A percentile compares a stretch with the other conserved stretches of the same genome.
phyloP scores from a whole-genome alignment of 1,140 invertebrate species.

The Campoletis sonorensis region DNA sequence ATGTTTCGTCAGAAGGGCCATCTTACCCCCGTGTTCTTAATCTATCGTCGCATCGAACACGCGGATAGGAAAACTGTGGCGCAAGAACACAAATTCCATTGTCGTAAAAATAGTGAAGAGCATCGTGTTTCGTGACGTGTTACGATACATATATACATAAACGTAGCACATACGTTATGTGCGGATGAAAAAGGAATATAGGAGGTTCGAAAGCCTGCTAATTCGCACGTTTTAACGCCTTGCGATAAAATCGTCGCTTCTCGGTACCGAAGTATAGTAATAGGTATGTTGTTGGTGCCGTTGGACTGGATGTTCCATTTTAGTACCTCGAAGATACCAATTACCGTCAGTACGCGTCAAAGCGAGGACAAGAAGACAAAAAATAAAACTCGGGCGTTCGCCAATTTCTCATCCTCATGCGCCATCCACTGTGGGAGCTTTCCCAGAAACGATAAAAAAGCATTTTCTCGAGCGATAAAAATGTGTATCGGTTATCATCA shows the following conservation, averaged over 20 bases:
- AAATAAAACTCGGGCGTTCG: constrained; percentile 18
- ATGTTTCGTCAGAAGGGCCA: background rate
- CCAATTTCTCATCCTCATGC: background rate
- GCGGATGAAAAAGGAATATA: constrained; percentile 18
- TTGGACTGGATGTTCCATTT: constrained; percentile 26
- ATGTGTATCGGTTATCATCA: background rate
- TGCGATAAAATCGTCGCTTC: constrained; percentile 63
- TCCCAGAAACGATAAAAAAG: constrained; percentile 26
- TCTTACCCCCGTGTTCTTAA: background rate
- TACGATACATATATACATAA: background rate
- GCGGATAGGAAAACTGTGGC: constrained; percentile 7
- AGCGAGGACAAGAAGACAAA: constrained; percentile 14
- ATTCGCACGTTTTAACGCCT: constrained; percentile 67
- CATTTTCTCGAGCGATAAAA: constrained; percentile 25
- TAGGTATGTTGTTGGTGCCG: background rate
- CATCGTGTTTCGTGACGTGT: constrained; percentile 7
- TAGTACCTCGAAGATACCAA: constrained; percentile 41
- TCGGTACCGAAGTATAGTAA: background rate
- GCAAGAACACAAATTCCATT: constrained; percentile 68
- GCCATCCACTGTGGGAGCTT: background rate
- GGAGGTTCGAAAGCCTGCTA: constrained; percentile 63
- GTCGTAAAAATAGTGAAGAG: constrained; percentile 69
- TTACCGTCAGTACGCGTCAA: constrained; percentile 39
- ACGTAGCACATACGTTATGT: background rate
- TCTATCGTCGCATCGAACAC: background rate